A percentile compares a stretch with the other conserved stretches of the same genome.
Evolutionary conservation across 2,888 invertebrate species (phyloP).

Genomic region (Thymelicus lineola): DNA sequence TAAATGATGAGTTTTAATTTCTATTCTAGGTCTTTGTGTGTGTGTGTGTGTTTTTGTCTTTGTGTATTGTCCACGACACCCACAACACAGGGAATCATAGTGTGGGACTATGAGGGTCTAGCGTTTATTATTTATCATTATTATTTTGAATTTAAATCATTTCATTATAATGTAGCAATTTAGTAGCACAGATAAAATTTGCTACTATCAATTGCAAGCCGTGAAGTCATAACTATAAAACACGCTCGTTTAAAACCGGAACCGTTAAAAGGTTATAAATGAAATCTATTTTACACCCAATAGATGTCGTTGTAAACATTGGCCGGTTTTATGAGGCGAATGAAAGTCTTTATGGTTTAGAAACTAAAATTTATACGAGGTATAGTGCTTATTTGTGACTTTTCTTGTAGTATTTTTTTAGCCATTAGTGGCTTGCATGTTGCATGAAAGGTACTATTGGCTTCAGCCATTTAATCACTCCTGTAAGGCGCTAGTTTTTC

Average conservation of each 20-base stretch:
- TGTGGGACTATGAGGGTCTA: too few species aligned
- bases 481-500: too few species aligned
- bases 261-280: constrained; percentile 36
- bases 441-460: too few species aligned
- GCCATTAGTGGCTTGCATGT: neutral
- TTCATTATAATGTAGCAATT: constrained; percentile 41
- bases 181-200: constrained; percentile 21
- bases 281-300: constrained; percentile 37
- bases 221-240: constrained; percentile 34
- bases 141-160: neutral
- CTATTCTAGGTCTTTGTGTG: neutral
- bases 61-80: too few species aligned
- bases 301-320: constrained; percentile 37
- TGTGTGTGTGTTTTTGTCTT: neutral
- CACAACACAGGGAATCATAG: too few species aligned
- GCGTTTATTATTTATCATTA: too few species aligned
- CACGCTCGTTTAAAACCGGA: constrained; percentile 29
- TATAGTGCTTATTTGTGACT: neutral
- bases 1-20: too few species aligned
- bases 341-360: constrained; percentile 23
- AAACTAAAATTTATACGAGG: constrained; percentile 21
- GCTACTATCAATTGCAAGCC: constrained; percentile 23
- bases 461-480: too few species aligned
- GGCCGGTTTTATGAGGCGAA: constrained; percentile 27
- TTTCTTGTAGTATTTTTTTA: neutral